Conservation (phyloP, 2,797 vertebrate species). For the Syndactyla subalaris region DNA sequence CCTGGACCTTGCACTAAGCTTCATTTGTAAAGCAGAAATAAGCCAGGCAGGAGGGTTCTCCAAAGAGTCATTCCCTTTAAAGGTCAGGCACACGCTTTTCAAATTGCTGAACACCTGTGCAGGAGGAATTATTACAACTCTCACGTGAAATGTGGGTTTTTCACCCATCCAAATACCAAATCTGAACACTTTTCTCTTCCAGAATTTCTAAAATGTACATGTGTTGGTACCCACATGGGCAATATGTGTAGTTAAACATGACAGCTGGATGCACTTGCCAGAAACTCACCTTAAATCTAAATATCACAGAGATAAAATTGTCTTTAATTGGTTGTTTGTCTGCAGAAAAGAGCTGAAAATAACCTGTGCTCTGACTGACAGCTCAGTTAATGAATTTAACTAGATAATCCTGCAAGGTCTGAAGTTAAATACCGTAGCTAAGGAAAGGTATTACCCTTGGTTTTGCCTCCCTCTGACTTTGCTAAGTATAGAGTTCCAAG, state of each 20-base stretch:
- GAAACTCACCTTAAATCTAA: background rate
- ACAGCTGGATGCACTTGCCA: background rate
- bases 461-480: background rate
- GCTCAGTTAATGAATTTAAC: conserved; percentile 18
- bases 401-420: background rate
- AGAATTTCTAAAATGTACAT: background rate
- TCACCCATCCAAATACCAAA: background rate
- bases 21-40: conserved; percentile 7
- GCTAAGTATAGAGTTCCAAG: background rate
- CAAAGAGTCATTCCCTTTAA: background rate
- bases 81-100: background rate
- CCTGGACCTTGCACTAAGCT: background rate
- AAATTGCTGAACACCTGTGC: background rate
- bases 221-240: background rate
- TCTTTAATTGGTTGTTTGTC: background rate
- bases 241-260: fast-evolving
- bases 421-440: conserved; percentile 14
- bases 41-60: background rate
- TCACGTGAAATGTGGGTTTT: background rate
- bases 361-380: background rate
- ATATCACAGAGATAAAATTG: background rate
- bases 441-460: background rate
- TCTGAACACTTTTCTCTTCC: background rate
- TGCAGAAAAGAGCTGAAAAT: background rate
- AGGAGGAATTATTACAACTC: background rate